Evolutionary conservation across 2,888 invertebrate species (phyloP), one percentile per base, ranked within the genome.

Genomic region (Coremacera marginata): DNA sequence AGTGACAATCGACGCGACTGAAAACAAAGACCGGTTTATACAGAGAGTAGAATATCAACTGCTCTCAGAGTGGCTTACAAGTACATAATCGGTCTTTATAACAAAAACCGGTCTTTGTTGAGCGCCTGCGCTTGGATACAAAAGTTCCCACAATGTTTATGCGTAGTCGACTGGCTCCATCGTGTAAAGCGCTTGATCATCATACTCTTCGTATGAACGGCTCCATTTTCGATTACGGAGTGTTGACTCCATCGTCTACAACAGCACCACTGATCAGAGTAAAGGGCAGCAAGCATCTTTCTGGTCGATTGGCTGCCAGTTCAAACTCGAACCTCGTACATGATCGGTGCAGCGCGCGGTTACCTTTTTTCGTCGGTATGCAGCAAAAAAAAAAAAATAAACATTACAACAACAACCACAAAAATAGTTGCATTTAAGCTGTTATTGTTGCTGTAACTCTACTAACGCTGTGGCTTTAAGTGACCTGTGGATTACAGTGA

Each of bases 231-330:
- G 27, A 25, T 11, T 49, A 34, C 52, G 27, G 25, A 49, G 16
- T 51, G 31, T 27, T 31, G 25, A 11, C 22, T 16, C 60, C 19
- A 49, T 65, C 27, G 44, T 49, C 67, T 19, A 25, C 25, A 8
- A n/a, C 62, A 25, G 14, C 31, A 27, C 5, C 49, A 19, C 5
- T 34, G 67, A 70, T 16, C 70, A 52, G 27, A 60, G 70, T 62
- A 55, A 72, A 76, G 75, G 70, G 65, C 80, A 77, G 78, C 78
- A 81, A 77, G 70, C 79, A 84, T 85, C 84, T 87, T 86, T 85
- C 83, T 86, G 88, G 84, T 84, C 86, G 88, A 86, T 86, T 86
- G 84, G 84, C 80, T 83, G 83, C 79, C 84, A 88, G 88, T 88
- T 86, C 83, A 85, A 84, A 77, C 85, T 86, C 81, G 85, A 84